A percentile compares a stretch with the other conserved stretches of the same genome.
Evolutionary conservation across 2,113 vertebrate genomes (phyloP).

Genomic region (Pontoporia blainvillei): DNA sequence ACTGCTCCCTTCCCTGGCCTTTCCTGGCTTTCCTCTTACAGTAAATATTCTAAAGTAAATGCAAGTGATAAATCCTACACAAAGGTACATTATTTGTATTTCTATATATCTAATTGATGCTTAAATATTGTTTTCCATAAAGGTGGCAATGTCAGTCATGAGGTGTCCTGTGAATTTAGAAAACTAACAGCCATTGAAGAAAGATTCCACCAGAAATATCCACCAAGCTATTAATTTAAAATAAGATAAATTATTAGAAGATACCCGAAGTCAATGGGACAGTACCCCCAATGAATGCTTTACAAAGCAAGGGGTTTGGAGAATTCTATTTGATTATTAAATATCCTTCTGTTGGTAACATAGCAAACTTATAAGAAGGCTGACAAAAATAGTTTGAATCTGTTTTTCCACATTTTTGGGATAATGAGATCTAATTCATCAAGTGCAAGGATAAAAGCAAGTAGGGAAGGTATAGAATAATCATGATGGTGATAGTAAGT

Average conservation of each 20-base stretch:
- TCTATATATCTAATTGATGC: not conserved
- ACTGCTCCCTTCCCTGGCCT: not conserved
- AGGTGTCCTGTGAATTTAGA: not conserved
- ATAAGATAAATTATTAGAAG: not conserved
- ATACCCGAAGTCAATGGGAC: not conserved
- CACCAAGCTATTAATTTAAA: not conserved
- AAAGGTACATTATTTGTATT: not conserved
- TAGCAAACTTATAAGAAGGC: not conserved
- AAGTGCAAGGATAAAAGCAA: not conserved
- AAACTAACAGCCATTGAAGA: not conserved
- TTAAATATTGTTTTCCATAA: not conserved
- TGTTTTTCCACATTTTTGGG: not conserved
- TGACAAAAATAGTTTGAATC: not conserved
- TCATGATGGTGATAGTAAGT: not conserved
- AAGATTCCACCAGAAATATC: not conserved
- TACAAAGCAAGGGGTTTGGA: not conserved
- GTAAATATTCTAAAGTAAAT: not conserved
- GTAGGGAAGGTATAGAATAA: not conserved
- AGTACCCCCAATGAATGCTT: not conserved
- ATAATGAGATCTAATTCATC: not conserved
- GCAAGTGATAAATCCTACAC: not conserved
- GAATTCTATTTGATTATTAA: conserved; percentile 4
- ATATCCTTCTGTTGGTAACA: not conserved
- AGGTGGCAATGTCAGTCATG: not conserved
- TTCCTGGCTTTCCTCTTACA: not conserved